Percentiles rank a stretch among this genome's conserved stretches.
Evolutionary conservation across 2,797 vertebrate species (phyloP).

Genomic region (Cirrhinus molitorella): DNA sequence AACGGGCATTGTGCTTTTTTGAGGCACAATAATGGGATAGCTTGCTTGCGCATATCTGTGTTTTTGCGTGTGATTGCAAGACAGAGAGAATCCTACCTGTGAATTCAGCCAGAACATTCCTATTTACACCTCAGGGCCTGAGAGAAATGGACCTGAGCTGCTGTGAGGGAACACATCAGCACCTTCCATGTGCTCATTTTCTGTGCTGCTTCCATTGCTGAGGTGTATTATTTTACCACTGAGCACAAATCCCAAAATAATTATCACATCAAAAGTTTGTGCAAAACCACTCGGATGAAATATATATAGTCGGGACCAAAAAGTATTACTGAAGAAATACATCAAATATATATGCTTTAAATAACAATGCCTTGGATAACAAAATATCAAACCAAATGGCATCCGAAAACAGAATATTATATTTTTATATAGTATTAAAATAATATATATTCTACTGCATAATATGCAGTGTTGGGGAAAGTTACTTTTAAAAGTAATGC

Average conservation of each 20-base stretch:
- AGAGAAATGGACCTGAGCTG: slow-evolving; percentile 36
- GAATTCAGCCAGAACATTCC: slow-evolving; percentile 50
- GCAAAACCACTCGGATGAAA: slow-evolving; percentile 9
- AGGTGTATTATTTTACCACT: slow-evolving; percentile 11
- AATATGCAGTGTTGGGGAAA: too few relatives aligned
- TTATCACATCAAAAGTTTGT: slow-evolving; percentile 52
- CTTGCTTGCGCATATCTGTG: slow-evolving; percentile 13
- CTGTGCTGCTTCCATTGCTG: slow-evolving; percentile 29
- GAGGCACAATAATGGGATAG: not conserved
- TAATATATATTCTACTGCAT: not conserved
- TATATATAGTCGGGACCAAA: not conserved
- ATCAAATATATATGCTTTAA: not conserved
- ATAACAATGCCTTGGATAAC: not conserved
- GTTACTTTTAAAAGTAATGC: too few relatives aligned
- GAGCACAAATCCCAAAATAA: slow-evolving; percentile 52
- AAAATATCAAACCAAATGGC: not conserved
- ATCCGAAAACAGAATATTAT: not conserved
- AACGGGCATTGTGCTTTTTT: not conserved
- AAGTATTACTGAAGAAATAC: not conserved
- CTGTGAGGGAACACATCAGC: slow-evolving; percentile 58
- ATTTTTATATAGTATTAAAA: not conserved
- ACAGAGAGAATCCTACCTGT: slow-evolving; percentile 32
- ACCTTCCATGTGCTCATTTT: slow-evolving; percentile 33
- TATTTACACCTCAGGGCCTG: slow-evolving; percentile 59
- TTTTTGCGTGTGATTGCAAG: slow-evolving; percentile 7